Percentiles rank a stretch among this genome's conserved stretches.
Conservation (phyloP, 2,888 invertebrate genomes). For the Leptura quadrifasciata region DNA sequence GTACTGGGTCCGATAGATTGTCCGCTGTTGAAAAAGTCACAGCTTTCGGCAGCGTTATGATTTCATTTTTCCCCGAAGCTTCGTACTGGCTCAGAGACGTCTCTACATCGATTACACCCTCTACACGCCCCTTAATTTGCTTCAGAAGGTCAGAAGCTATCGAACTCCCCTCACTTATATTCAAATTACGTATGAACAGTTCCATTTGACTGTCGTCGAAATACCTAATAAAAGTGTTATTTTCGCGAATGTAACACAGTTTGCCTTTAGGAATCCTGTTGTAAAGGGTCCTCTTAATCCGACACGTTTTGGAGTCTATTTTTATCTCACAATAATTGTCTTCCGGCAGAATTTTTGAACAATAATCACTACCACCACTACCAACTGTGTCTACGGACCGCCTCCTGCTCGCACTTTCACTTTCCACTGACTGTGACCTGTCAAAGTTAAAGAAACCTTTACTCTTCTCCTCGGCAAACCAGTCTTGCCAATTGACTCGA, state of each 20-base stretch:
- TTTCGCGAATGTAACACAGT: conserved; percentile 58
- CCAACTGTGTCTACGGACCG: conserved; percentile 49
- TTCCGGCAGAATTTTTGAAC: conserved; percentile 27
- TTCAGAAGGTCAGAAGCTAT: conserved; percentile 39
- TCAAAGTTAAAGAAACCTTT: conserved; percentile 35
- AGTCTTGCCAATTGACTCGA: conserved; percentile 41
- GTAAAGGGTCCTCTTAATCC: conserved; percentile 42
- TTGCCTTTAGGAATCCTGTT: conserved; percentile 60
- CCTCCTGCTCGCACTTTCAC: conserved; percentile 11
- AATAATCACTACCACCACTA: conserved; percentile 49
- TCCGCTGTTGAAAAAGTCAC: conserved; percentile 59
- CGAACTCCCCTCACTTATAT: conserved; percentile 33
- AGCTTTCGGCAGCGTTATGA: conserved; percentile 54
- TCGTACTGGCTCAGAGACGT: conserved; percentile 39
- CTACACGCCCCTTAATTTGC: conserved; percentile 36
- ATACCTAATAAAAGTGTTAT: conserved; percentile 60
- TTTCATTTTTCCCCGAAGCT: conserved; percentile 49
- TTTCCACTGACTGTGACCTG: conserved; percentile 25
- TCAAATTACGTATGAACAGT: conserved; percentile 57
- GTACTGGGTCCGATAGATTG: conserved; percentile 58
- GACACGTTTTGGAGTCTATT: conserved; percentile 49
- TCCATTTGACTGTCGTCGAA: conserved; percentile 61
- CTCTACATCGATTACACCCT: conserved; percentile 19
- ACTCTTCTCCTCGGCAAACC: conserved; percentile 43
- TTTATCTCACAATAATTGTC: conserved; percentile 45